Percentiles rank a stretch among this genome's conserved stretches.
Evolutionary conservation across 2,113 vertebrate genomes (phyloP).

Genomic region (Dissostichus mawsoni): DNA sequence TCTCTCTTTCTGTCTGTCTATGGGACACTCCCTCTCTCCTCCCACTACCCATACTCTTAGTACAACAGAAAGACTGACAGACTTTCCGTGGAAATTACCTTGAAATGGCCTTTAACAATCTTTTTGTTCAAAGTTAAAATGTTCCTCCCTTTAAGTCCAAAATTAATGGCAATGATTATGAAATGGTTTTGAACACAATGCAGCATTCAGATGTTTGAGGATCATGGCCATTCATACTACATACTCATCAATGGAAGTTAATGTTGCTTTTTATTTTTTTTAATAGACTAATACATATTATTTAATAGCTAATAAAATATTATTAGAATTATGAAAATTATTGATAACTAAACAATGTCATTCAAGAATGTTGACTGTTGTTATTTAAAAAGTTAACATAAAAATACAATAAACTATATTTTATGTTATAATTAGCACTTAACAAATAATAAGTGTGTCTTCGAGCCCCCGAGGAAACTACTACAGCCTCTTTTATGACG

Average conservation of each 20-base stretch:
- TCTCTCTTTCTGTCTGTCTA: slow-evolving; percentile 77
- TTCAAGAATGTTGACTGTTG: background rate
- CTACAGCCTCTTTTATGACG: background rate
- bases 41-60: slow-evolving; percentile 70
- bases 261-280: too few relatives aligned
- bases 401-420: background rate
- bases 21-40: slow-evolving; percentile 76
- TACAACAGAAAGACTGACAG: slow-evolving; percentile 69
- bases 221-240: slow-evolving; percentile 10
- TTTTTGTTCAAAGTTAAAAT: slow-evolving; percentile 72
- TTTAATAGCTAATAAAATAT: background rate
- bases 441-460: background rate
- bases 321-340: background rate
- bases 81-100: slow-evolving; percentile 80
- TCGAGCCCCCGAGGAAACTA: background rate
- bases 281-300: too few relatives aligned
- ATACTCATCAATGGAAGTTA: background rate
- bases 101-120: slow-evolving; percentile 78
- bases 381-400: background rate
- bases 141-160: slow-evolving; percentile 55
- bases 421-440: background rate
- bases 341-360: background rate
- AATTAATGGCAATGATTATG: slow-evolving; percentile 72
- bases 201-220: slow-evolving; percentile 29
- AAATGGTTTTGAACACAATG: slow-evolving; percentile 55